Percentiles rank a stretch among this genome's conserved stretches.
phyloP scores from a whole-genome alignment of 2,113 vertebrate genomes.

The Coptodon rendalli region DNA sequence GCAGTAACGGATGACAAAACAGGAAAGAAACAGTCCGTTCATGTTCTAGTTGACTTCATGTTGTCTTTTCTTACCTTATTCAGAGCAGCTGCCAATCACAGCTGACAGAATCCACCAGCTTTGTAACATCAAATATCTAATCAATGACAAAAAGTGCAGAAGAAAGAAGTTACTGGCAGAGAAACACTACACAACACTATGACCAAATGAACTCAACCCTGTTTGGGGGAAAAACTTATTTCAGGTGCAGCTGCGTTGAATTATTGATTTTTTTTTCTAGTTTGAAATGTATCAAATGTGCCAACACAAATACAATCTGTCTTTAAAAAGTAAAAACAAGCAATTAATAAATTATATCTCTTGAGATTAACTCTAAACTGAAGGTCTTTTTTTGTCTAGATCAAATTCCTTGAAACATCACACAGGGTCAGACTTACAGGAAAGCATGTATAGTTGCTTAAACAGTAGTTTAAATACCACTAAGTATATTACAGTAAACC shows the following conservation, averaged over 20 bases:
- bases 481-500: background rate
- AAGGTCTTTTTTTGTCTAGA: background rate
- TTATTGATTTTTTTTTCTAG: background rate
- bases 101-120: background rate
- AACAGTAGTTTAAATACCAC: background rate
- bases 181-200: background rate
- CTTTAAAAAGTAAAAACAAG: background rate
- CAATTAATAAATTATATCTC: background rate
- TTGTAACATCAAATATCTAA: background rate
- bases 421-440: background rate
- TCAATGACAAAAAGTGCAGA: background rate
- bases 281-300: fast-evolving
- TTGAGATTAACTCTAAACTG: background rate
- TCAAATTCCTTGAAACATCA: background rate
- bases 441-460: background rate
- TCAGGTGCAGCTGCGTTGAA: background rate
- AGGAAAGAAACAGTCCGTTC: background rate
- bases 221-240: background rate
- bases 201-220: background rate
- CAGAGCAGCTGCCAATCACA: background rate
- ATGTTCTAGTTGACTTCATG: background rate
- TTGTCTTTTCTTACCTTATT: background rate
- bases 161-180: background rate
- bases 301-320: background rate
- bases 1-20: background rate